These are phyloP conservation scores for Sebastolobus altivelis DNA, from an alignment of 2,797 vertebrate genomes.

Conservation along the genomic window DNA sequence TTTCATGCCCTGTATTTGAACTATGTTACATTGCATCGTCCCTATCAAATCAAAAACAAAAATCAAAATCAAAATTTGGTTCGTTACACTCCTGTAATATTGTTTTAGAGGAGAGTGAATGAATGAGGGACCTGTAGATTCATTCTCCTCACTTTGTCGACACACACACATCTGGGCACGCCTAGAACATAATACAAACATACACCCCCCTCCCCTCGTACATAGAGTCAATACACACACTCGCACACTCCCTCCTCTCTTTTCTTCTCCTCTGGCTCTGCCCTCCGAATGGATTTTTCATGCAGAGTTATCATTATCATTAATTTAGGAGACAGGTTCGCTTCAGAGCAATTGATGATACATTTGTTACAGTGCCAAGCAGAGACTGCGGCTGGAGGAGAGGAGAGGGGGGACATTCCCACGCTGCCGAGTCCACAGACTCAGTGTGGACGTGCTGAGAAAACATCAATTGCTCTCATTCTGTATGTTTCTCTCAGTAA, in stretches of 20 bases:
- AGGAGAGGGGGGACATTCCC: conserved; percentile 23
- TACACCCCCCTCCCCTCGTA: not conserved
- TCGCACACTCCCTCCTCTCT: not conserved
- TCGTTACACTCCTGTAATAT: conserved; percentile 26
- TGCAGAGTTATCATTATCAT: conserved; percentile 77
- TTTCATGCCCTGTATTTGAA: too few relatives aligned
- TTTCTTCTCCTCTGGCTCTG: conserved; percentile 62
- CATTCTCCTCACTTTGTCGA: conserved; percentile 16
- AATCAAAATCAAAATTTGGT: not conserved
- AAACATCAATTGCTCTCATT: conserved; percentile 21
- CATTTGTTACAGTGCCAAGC: conserved; percentile 70
- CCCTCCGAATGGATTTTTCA: conserved; percentile 75
- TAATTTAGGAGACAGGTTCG: conserved; percentile 74
- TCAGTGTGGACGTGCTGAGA: conserved; percentile 14
- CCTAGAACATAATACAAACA: not conserved
- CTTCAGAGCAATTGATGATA: conserved; percentile 72
- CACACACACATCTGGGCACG: conserved; percentile 1
- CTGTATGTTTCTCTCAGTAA: not conserved
- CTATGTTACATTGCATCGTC: too few relatives aligned
- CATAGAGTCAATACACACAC: conserved; percentile 15
- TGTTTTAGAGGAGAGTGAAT: conserved; percentile 39
- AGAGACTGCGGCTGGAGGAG: conserved; percentile 19
- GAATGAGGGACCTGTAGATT: conserved; percentile 49
- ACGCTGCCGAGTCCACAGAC: conserved; percentile 38
- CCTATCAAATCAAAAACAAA: too few relatives aligned